Percentiles rank a stretch among this genome's conserved stretches.
These are phyloP conservation scores for Lathamus discolor DNA, from an alignment of 2,113 vertebrate genomes.

Conservation along the genomic window DNA sequence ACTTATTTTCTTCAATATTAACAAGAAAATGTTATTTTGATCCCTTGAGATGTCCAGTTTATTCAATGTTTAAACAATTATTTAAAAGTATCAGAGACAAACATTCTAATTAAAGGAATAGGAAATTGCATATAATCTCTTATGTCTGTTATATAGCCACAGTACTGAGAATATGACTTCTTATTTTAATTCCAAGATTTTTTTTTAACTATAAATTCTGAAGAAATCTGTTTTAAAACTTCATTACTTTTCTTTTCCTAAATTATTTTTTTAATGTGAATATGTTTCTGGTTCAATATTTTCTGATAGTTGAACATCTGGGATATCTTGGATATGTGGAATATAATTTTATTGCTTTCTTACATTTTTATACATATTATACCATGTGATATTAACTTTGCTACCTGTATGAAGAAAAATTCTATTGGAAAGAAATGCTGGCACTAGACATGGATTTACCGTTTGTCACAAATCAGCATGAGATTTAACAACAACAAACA, in stretches of 20 bases:
- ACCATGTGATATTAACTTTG: not conserved
- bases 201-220: not conserved
- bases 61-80: not conserved
- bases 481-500: not conserved
- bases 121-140: not conserved
- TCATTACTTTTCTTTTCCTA: not conserved
- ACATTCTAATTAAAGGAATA: not conserved
- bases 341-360: not conserved
- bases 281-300: not conserved
- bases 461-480: not conserved
- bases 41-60: not conserved
- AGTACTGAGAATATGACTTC: not conserved
- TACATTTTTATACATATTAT: not conserved
- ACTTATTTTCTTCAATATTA: not conserved
- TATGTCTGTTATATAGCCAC: not conserved
- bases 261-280: not conserved
- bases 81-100: not conserved
- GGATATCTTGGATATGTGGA: not conserved
- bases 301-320: not conserved
- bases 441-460: not conserved
- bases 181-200: not conserved
- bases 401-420: not conserved
- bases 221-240: not conserved
- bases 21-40: not conserved
- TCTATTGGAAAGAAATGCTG: not conserved